Base-by-base conservation (phyloP, 2,888 invertebrate genomes). In the Helleia helle region DNA sequence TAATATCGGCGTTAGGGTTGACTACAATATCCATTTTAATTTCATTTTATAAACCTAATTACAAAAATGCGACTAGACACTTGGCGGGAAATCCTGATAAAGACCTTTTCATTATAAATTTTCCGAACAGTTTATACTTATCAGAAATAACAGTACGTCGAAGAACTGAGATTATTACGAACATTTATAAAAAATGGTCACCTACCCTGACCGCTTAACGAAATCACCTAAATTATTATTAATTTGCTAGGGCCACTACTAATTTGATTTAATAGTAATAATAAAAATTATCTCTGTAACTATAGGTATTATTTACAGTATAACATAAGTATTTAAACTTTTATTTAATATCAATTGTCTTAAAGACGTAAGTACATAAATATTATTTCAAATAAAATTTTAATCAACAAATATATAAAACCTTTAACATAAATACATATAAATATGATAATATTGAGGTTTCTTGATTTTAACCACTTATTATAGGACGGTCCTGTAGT, bases 401-500 rank as follows among this genome's bases (percentile, higher is more conserved):
- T 5, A 8, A 5, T 5, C 22, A 22, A 22, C 22, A 22, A 22
- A 8, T 3, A 22, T 22, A 3, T 8, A 8, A 5, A 7, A 22
- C 22, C 7, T 22, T 2, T 7, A 4, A 22, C 8, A 22, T 22
- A 22, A 2, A 22, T 5, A 22, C 7, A 4, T 4, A 22, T 22
- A 22, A 4, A 22, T 3, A 22, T 22, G 8, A 22, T 31, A 34
- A 34, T 17, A 12, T 18, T 34, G 18, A 18, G 22, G 17, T 38
- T 25, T 31, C n/a, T 9, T 40, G 15, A 40, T 34, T 34, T 22
- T 17, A 17, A 22, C 29, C 29, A 14, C n/a, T n/a, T n/a, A n/a
- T n/a, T n/a, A n/a, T n/a, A 22, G 22, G 8, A 22, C 4, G 22
- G 11, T 27, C 28, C 27, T 29, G 11, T 41, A 34, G 34, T 9